Evolutionary conservation across 1,140 invertebrate species (phyloP).

Genomic region (Papilio helenus): DNA sequence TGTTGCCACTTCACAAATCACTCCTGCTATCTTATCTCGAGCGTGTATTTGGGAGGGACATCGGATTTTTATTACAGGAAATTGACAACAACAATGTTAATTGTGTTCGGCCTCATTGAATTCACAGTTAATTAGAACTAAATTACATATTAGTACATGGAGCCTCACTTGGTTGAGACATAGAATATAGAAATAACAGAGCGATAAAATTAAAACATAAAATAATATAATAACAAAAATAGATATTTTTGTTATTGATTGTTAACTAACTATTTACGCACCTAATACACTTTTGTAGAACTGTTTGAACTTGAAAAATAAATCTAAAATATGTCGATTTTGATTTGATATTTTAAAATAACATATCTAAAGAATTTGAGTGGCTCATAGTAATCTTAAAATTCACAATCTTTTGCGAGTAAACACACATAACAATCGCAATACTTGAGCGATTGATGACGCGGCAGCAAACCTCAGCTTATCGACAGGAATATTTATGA

Average conservation of each 20-base stretch:
- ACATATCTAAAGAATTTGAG: neutral
- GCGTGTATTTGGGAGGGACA: slow-evolving; percentile 21
- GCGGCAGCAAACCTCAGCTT: slow-evolving; percentile 11
- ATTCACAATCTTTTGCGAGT: neutral
- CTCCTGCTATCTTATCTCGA: slow-evolving; percentile 51
- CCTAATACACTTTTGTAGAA: neutral
- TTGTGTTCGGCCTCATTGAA: neutral
- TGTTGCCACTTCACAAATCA: slow-evolving; percentile 50
- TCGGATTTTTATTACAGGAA: slow-evolving; percentile 38
- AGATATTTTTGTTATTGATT: too few species aligned
- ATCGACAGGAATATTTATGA: slow-evolving; percentile 7
- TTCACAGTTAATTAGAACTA: neutral
- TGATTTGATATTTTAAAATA: neutral
- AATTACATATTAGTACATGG: neutral
- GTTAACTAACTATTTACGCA: too few species aligned
- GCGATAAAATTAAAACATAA: too few species aligned
- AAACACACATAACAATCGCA: neutral
- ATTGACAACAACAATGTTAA: slow-evolving; percentile 19
- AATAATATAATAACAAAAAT: too few species aligned
- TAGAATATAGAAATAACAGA: too few species aligned
- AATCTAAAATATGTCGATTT: neutral
- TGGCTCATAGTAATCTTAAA: neutral
- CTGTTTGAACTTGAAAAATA: neutral
- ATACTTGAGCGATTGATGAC: slow-evolving; percentile 7
- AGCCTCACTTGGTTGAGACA: neutral